Evolutionary conservation across 2,888 invertebrate genomes (phyloP).

Genomic region (Ornithoptera priamus): DNA sequence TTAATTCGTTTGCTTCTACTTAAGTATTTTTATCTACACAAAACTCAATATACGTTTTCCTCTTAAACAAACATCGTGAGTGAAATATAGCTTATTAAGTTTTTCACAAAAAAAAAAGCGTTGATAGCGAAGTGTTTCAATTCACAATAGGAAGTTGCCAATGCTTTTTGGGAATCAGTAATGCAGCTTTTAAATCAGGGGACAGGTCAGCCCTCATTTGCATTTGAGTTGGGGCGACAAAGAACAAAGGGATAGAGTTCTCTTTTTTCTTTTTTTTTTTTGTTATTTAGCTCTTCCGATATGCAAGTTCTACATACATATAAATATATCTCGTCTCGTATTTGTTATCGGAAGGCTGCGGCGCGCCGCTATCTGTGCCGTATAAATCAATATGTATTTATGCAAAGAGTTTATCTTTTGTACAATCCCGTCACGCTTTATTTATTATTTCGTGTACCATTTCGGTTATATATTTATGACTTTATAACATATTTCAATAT

Average conservation of each 20-base stretch:
- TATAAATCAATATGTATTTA: slow-evolving; percentile 50
- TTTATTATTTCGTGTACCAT: slow-evolving; percentile 22
- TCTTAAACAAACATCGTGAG: not conserved
- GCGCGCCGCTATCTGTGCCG: slow-evolving; percentile 50
- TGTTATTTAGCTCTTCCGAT: slow-evolving; percentile 29
- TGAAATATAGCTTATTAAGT: not conserved
- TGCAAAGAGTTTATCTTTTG: slow-evolving; percentile 31
- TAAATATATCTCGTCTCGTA: slow-evolving; percentile 34
- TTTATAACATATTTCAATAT: not conserved
- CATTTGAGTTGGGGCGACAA: slow-evolving; percentile 74
- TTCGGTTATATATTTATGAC: slow-evolving; percentile 14
- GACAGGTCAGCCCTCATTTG: slow-evolving; percentile 60
- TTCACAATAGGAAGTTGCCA: slow-evolving; percentile 51
- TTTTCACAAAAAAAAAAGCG: not conserved
- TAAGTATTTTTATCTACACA: no score
- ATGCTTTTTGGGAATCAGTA: slow-evolving; percentile 60
- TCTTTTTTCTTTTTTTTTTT: slow-evolving; percentile 11
- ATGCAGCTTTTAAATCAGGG: slow-evolving; percentile 68
- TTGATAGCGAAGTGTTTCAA: not conserved
- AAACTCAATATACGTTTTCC: no score
- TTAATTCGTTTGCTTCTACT: no score
- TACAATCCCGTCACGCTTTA: slow-evolving; percentile 29
- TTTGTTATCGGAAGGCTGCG: slow-evolving; percentile 30
- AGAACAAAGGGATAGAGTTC: slow-evolving; percentile 63
- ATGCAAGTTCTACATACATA: slow-evolving; percentile 23